These are phyloP conservation scores for Aptenodytes forsteri DNA, from an alignment of 2,113 vertebrate genomes.

Conservation along the genomic window DNA sequence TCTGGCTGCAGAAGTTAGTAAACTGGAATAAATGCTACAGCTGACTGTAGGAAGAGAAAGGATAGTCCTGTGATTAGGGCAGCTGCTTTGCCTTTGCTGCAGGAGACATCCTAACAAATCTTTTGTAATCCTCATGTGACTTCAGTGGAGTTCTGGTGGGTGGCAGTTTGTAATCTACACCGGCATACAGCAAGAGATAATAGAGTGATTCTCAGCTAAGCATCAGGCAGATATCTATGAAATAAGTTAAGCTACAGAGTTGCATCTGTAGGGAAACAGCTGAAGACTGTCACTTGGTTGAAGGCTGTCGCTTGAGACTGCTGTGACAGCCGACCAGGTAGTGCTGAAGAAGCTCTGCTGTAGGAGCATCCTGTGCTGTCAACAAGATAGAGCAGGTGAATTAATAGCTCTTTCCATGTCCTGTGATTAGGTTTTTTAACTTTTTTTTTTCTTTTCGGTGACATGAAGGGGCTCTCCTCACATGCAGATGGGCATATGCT, in stretches of 20 bases:
- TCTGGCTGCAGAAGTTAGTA: not conserved
- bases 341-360: not conserved
- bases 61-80: not conserved
- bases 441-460: not conserved
- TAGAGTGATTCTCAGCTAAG: not conserved
- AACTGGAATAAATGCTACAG: not conserved
- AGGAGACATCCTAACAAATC: not conserved
- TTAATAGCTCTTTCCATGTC: not conserved
- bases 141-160: not conserved
- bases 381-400: not conserved
- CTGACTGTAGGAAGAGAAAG: not conserved
- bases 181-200: not conserved
- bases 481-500: not conserved
- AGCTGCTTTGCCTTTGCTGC: not conserved
- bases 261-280: not conserved
- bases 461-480: not conserved
- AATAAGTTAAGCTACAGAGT: not conserved
- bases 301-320: not conserved
- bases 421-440: not conserved
- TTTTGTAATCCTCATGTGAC: not conserved
- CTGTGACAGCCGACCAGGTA: not conserved
- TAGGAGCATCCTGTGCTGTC: not conserved
- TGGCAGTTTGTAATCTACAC: not conserved
- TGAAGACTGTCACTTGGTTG: not conserved
- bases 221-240: not conserved